These are phyloP conservation scores for Actinopyga echinites DNA, from an alignment of 53 echinoderm and acorn worm species.

Conservation along the genomic window DNA sequence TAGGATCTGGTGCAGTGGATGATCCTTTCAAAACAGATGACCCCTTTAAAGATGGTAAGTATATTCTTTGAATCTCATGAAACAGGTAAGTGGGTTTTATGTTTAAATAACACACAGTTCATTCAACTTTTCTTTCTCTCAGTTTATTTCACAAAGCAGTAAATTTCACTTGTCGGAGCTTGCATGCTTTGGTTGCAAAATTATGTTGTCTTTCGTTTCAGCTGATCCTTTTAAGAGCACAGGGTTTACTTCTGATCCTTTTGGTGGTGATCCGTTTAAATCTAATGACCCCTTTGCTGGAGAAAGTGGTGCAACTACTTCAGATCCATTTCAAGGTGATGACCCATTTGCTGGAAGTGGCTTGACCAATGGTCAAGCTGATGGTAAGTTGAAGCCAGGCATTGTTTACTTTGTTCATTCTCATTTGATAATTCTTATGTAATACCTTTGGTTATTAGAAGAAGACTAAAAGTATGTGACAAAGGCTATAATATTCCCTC, in stretches of 20 bases:
- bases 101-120: too few relatives aligned
- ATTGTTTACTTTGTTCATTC: background rate
- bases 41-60: background rate
- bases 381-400: constrained; percentile 37
- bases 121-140: too few relatives aligned
- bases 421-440: too few relatives aligned
- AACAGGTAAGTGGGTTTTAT: too few relatives aligned
- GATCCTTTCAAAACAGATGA: background rate
- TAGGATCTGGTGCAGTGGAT: background rate
- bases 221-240: constrained; percentile 61
- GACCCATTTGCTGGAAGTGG: constrained; percentile 65
- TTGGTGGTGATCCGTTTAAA: constrained; percentile 89
- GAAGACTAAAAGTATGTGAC: too few relatives aligned
- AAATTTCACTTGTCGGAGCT: too few relatives aligned
- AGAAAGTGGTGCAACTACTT: constrained; percentile 25
- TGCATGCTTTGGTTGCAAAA: too few relatives aligned
- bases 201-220: constrained; percentile 1
- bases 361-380: constrained; percentile 63
- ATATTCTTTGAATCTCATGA: too few relatives aligned
- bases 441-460: too few relatives aligned
- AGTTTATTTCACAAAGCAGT: too few relatives aligned
- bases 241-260: constrained; percentile 84
- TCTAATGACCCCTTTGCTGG: constrained; percentile 57
- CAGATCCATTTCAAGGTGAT: constrained; percentile 68
- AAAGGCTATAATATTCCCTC: too few relatives aligned